Evolutionary conservation across 2,797 vertebrate genomes (phyloP), one percentile per base, ranked within the genome.

Genomic region (Pitangus sulphuratus): DNA sequence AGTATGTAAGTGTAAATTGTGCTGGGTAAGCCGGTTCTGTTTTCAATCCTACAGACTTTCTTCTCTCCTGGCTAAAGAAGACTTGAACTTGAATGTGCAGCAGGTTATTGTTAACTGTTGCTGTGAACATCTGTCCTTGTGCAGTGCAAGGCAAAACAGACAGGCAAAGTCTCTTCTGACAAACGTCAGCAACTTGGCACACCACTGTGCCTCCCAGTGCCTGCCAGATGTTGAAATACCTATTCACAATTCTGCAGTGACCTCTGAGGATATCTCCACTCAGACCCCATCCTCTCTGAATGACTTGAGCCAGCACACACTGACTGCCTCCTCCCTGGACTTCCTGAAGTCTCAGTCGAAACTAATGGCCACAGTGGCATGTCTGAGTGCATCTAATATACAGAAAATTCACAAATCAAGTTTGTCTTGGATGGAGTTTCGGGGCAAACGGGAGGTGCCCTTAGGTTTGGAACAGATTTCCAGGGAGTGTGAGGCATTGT

Each of bases 31-130:
- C 26, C 69, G 17, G 2, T 86, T 87, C 6, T 89, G 8, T 81
- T 94, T 93, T 96, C 37, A 78, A 77, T 92, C 60, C 54, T 92
- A 19, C 95, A 99, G 99, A 95, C 91, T 99, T 69, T 98, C 98
- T 80, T 97, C 97, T 42, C 95, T 99, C 83, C 97, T 99, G 94
- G 97, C 98, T 96, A 98, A 98, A 95, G 99, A 99, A 86, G 97
- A 97, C 8, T 97, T 99, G 85, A 97, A 88, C 26, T 96, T 99
- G 78, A 99, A 98, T 39, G 98, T 99, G 76, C 99, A 99, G 76
- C 98, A 99, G 96, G 98, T 99, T 84, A 99, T 99, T 31, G 96
- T 99, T 66, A 98, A 97, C 96, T 98, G 98, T 95, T 99, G 99
- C 97, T 99, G 99, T 89, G 99, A 99, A 69, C 87, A 97, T 61